Conservation (phyloP, 2,797 vertebrate species). For the Lagocephalus sceleratus region DNA sequence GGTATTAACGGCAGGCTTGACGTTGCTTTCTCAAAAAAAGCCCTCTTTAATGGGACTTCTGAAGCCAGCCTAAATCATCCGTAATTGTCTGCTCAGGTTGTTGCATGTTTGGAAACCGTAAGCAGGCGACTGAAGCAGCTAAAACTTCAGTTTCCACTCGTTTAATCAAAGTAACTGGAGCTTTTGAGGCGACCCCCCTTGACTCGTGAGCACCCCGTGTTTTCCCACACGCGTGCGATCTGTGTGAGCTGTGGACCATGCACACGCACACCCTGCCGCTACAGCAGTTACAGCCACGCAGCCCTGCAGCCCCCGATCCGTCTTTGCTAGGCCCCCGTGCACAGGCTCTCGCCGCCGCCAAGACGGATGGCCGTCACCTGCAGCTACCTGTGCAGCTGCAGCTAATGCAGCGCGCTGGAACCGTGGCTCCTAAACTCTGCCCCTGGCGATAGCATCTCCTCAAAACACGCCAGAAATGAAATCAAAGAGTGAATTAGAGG, state of each 20-base stretch:
- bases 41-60: not conserved
- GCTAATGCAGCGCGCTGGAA: slow-evolving; percentile 66
- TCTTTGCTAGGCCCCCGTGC: slow-evolving; percentile 72
- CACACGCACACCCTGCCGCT: slow-evolving; percentile 53
- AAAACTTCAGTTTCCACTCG: too few relatives aligned
- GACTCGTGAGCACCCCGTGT: not conserved
- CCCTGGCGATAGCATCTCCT: slow-evolving; percentile 1
- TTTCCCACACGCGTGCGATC: slow-evolving; percentile 17
- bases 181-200: not conserved
- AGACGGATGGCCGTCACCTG: slow-evolving; percentile 72
- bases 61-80: not conserved
- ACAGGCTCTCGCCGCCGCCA: slow-evolving; percentile 52
- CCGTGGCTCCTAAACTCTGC: slow-evolving; percentile 52
- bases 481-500: slow-evolving; percentile 4
- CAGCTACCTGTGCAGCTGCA: slow-evolving; percentile 51
- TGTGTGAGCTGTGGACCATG: slow-evolving; percentile 47
- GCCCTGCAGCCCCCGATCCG: slow-evolving; percentile 70
- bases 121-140: too few relatives aligned
- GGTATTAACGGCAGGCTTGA: slow-evolving; percentile 45
- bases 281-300: slow-evolving; percentile 48
- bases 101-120: not conserved
- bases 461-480: slow-evolving; percentile 2
- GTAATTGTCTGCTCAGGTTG: not conserved
- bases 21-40: slow-evolving; percentile 9
- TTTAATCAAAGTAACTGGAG: not conserved